phyloP scores from a whole-genome alignment of 2,113 vertebrate species.

The Prochilodus magdalenae region DNA sequence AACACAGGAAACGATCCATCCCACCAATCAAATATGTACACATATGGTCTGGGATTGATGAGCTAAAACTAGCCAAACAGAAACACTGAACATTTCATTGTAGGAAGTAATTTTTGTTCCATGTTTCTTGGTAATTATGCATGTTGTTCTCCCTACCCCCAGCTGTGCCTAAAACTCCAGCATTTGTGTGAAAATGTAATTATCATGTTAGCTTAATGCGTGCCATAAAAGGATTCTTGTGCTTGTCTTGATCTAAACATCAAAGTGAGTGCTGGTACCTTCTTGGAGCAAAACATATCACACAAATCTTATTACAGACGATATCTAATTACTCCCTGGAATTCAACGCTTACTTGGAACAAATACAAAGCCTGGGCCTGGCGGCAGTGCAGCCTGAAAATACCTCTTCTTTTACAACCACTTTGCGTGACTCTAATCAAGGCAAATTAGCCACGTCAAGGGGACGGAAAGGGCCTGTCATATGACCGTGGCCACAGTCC shows the following conservation, averaged over 20 bases:
- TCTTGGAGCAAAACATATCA: constrained; percentile 65
- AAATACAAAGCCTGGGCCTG: constrained; percentile 59
- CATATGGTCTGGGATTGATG: background rate
- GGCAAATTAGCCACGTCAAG: constrained; percentile 44
- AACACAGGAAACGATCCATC: background rate
- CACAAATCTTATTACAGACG: constrained; percentile 68
- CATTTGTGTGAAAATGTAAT: constrained; percentile 75
- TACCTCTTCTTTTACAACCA: constrained; percentile 15
- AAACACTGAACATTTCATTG: constrained; percentile 30
- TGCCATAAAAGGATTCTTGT: constrained; percentile 67
- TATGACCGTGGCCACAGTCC: constrained; percentile 32
- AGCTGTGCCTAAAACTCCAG: constrained; percentile 72
- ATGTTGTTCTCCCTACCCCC: constrained; percentile 64
- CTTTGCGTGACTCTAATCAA: constrained; percentile 46
- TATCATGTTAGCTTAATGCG: constrained; percentile 71
- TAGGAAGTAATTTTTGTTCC: constrained; percentile 33
- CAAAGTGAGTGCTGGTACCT: constrained; percentile 68
- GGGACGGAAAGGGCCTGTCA: constrained; percentile 23
- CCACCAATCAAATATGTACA: constrained; percentile 31
- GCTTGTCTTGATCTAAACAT: constrained; percentile 68
- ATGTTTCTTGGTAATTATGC: constrained; percentile 65
- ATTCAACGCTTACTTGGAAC: constrained; percentile 64
- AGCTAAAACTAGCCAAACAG: constrained; percentile 22
- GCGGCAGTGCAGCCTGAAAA: constrained; percentile 32
- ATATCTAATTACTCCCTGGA: constrained; percentile 67